Percentiles rank a stretch among this genome's conserved stretches.
Conservation (phyloP, 2,113 vertebrate genomes). For the Pseudolaguvia tuberculata region DNA sequence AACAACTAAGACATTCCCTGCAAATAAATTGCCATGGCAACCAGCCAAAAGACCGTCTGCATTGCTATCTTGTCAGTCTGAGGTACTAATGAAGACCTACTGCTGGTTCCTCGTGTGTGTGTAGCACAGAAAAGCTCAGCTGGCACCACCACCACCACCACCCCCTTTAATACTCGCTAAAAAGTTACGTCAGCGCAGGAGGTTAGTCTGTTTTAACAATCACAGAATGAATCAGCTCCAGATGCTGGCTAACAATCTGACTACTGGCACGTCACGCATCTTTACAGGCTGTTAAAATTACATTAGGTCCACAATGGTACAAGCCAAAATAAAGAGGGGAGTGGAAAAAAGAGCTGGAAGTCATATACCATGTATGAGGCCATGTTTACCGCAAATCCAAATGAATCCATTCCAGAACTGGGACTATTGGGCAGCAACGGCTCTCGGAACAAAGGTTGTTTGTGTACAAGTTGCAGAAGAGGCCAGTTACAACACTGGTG, state of each 20-base stretch:
- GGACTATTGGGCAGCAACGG: background rate
- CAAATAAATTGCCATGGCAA: constrained; percentile 53
- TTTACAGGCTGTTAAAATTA: constrained; percentile 55
- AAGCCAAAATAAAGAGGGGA: constrained; percentile 4
- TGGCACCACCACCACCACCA: too few species aligned
- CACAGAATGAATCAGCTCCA: constrained; percentile 59
- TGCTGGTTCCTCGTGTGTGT: constrained; percentile 55
- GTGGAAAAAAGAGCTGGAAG: constrained; percentile 14
- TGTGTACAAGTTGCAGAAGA: constrained; percentile 11
- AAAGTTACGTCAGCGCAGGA: constrained; percentile 57
- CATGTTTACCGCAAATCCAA: constrained; percentile 7
- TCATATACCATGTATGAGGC: constrained; percentile 12
- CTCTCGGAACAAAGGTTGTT: constrained; percentile 25
- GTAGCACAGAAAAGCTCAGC: constrained; percentile 57
- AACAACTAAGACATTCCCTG: constrained; percentile 55
- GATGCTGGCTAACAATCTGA: constrained; percentile 60
- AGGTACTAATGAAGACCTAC: constrained; percentile 49
- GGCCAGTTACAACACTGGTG: constrained; percentile 9
- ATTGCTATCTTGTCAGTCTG: constrained; percentile 51
- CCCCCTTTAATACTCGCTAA: constrained; percentile 44
- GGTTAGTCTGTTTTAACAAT: constrained; percentile 53
- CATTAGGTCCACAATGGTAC: constrained; percentile 43
- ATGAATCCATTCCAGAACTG: constrained; percentile 13
- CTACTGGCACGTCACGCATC: constrained; percentile 57
- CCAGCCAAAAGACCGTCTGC: constrained; percentile 47